Conservation (phyloP, 2,113 vertebrate genomes). For the Caloenas nicobarica region DNA sequence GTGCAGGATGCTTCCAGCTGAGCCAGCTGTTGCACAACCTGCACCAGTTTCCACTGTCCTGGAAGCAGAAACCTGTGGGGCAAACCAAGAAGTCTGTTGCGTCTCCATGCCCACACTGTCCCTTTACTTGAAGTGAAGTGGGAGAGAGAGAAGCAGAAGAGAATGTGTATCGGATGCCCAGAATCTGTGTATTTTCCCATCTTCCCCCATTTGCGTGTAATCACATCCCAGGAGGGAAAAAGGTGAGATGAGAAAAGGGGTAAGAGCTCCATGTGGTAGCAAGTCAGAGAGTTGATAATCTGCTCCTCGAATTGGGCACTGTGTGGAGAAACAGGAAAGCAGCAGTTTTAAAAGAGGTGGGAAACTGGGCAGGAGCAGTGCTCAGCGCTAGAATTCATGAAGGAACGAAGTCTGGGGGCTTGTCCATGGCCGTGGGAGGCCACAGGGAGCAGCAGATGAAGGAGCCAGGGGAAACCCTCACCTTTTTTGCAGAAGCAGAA, state of each 20-base stretch:
- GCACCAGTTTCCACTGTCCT: neutral
- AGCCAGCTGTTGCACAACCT: conserved; percentile 39
- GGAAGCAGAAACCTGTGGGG: neutral
- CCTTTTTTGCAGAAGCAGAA: neutral
- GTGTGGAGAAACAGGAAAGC: neutral
- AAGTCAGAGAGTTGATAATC: neutral
- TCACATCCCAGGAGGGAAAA: neutral
- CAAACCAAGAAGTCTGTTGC: neutral
- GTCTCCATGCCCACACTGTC: neutral
- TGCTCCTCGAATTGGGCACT: neutral
- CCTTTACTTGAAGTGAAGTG: neutral
- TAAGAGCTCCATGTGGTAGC: neutral
- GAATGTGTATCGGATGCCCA: neutral
- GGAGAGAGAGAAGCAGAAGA: neutral
- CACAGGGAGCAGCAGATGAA: neutral
- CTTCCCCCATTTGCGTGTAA: neutral
- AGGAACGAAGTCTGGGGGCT: neutral
- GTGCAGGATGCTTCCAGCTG: conserved; percentile 1
- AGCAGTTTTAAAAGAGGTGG: neutral
- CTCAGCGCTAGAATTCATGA: neutral
- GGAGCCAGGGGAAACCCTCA: neutral
- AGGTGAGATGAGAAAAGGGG: neutral
- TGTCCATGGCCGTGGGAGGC: fast-evolving
- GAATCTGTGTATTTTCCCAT: neutral
- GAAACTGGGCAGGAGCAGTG: neutral